A percentile compares a stretch with the other conserved stretches of the same genome.
Conservation (phyloP, 1,140 invertebrate genomes). For the Ectropis grisescens region DNA sequence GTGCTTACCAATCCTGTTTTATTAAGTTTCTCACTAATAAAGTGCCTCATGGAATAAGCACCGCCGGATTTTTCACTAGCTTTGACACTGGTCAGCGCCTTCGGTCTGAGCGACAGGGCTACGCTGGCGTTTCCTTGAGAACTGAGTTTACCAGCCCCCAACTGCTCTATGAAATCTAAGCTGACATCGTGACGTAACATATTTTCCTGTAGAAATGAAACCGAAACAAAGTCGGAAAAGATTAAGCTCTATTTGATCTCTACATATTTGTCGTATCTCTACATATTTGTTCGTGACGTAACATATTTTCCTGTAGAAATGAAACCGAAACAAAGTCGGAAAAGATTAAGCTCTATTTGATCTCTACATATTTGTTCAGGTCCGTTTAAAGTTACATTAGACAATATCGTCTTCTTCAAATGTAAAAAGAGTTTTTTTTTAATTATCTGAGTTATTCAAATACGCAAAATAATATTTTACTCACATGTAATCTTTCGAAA, state of each 20-base stretch:
- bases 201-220: conserved; percentile 14
- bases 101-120: conserved; percentile 1
- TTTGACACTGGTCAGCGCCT: conserved; percentile 6
- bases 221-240: too few relatives aligned
- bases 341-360: too few relatives aligned
- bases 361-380: too few relatives aligned
- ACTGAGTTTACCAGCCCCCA: too few relatives aligned
- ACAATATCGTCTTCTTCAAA: conserved; percentile 7
- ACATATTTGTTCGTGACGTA: conserved; percentile 24
- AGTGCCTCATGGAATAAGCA: conserved; percentile 15
- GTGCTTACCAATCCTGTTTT: conserved; percentile 17
- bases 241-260: too few relatives aligned
- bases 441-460: not conserved
- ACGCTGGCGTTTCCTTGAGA: conserved; percentile 7
- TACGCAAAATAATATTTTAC: not conserved
- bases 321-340: not conserved
- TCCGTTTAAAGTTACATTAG: too few relatives aligned
- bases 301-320: conserved; percentile 19
- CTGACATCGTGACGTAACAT: conserved; percentile 27
- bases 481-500: conserved; percentile 35
- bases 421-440: too few relatives aligned
- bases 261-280: not conserved
- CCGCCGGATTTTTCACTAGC: conserved; percentile 20
- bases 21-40: conserved; percentile 15
- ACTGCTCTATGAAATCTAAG: too few relatives aligned